Base-by-base conservation (phyloP, 2,888 invertebrate genomes). In the Amiota communis region DNA sequence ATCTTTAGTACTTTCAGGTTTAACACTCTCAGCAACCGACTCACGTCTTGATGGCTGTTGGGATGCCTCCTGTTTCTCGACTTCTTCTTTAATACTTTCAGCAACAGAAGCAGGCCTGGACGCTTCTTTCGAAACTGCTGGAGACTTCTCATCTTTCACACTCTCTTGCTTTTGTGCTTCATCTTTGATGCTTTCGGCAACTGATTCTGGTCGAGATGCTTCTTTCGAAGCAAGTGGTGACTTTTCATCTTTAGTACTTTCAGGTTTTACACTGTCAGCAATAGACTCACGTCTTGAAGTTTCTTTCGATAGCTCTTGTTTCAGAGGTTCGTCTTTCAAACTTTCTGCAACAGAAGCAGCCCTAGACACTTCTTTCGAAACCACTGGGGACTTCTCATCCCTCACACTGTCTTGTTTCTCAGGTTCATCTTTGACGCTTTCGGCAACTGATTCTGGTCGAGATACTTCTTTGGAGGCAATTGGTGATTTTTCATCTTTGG, bases 81-180 rank as follows among this genome's bases (percentile, higher is more conserved):
- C 57, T 84, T 83, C 8, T 76, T 73, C 75, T 8, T 78, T 77
- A 0, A 71, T 9, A n/a, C 76, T 74, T 13, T 75, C 78, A 0
- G 61, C 76, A 0, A 72, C 76, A 0, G 80, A 81, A n/a, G 15
- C 75, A 0, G 65, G 75, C 0, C 78, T 23, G 0, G 78, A 77
- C 0, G 67, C 17, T 49, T 77, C 76, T 47, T 73, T 79, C 0
- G 73, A 79, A 0, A n/a, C 67, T 0, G 23, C 23, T 2, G 23
- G 23, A 2, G 23, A 23, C 23, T 23, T 23, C 3, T 23, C 23
- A 23, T 23, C 23, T 23, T 23, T 23, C 2, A 23, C 23, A 23
- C 23, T 23, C 8, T 61, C 61, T 36, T 36, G 36, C 6, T 36
- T 36, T 6, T 6, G 4, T 6, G 36, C 6, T 36, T 70, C 74